Evolutionary conservation across 2,113 vertebrate species (phyloP).

Genomic region (Alexandromys fortis): DNA sequence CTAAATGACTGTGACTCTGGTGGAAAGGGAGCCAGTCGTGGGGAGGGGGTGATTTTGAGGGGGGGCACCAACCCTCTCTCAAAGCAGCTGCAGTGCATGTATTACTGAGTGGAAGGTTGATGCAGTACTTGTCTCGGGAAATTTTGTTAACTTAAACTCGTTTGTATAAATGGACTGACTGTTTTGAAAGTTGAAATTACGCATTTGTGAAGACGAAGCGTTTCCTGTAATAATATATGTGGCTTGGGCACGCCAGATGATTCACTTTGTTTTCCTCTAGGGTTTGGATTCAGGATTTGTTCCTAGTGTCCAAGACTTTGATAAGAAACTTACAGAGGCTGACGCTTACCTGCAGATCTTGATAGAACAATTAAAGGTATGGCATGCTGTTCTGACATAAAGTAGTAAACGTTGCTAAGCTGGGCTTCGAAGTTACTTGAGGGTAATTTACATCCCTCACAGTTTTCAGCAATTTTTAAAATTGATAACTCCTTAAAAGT

Average conservation of each 20-base stretch:
- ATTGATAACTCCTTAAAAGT: not conserved
- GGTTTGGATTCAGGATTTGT: constrained; percentile 97
- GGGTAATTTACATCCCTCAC: not conserved
- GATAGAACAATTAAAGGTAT: constrained; percentile 98
- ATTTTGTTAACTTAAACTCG: constrained; percentile 32
- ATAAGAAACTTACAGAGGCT: constrained; percentile 98
- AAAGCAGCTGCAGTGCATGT: not conserved
- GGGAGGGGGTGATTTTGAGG: not conserved
- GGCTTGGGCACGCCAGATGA: not conserved
- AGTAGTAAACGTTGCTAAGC: constrained; percentile 4
- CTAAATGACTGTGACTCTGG: constrained; percentile 48
- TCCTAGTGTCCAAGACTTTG: constrained; percentile 98
- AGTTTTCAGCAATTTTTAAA: constrained; percentile 49
- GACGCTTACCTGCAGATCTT: constrained; percentile 99
- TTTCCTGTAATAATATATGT: constrained; percentile 35
- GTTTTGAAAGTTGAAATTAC: constrained; percentile 46
- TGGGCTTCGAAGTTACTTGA: constrained; percentile 39
- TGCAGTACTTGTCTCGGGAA: not conserved
- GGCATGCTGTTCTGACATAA: not conserved
- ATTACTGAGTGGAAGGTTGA: not conserved
- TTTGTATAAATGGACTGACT: constrained; percentile 20
- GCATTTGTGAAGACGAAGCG: not conserved
- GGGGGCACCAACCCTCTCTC: not conserved
- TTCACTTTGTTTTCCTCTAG: constrained; percentile 82
- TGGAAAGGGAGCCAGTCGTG: not conserved